Evolutionary conservation across 2,113 vertebrate genomes (phyloP), one percentile per base, ranked within the genome.

Genomic region (Columbina picui): DNA sequence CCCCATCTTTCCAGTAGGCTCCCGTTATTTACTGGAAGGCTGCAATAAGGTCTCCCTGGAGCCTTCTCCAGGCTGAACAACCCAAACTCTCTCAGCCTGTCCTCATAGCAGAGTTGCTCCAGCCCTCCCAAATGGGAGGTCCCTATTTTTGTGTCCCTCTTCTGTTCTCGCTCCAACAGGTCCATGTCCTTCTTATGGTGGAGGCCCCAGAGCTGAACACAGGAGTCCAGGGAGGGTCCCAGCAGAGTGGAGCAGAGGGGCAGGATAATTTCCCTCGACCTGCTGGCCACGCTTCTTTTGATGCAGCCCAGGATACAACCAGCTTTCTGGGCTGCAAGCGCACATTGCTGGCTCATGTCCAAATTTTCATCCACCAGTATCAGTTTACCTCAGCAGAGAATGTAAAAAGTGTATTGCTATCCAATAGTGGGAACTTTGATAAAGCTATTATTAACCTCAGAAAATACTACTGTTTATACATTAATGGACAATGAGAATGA

Each of bases 281-380:
- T 55, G n/a, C 65, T 60, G 45, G 18, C 43, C 43, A 45, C 9
- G 43, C 18, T 45, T 45, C 56, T 50, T 50, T 10, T 63, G 30
- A 19, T 9, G 27, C 0, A 1, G 36, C 50, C 57, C 27, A 0
- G 1, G 27, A 16, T 57, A 64, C 10, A 34, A 10, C 8, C 23
- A 41, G 22, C 18, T 64, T n/a, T 56, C 73, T 64, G 57, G 43
- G 22, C 64, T 78, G 36, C 23, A 13, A 61, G 61, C 7, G 5
- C 3, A 0, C 64, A 15, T 57, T 36, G 20, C 34, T 0, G 1
- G 41, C 56, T 70, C 12, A 16, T 4, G 22, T 84, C 79, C 79
- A 32, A 10, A 21, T 56, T 69, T 67, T 61, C 14, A 41, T 50
- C 67, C 27, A 38, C 43, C 25, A 18, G 9, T 65, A 39, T 79